These are phyloP conservation scores for Drosophila mercatorum DNA, from an alignment of 2,888 invertebrate species.

Conservation along the genomic window DNA sequence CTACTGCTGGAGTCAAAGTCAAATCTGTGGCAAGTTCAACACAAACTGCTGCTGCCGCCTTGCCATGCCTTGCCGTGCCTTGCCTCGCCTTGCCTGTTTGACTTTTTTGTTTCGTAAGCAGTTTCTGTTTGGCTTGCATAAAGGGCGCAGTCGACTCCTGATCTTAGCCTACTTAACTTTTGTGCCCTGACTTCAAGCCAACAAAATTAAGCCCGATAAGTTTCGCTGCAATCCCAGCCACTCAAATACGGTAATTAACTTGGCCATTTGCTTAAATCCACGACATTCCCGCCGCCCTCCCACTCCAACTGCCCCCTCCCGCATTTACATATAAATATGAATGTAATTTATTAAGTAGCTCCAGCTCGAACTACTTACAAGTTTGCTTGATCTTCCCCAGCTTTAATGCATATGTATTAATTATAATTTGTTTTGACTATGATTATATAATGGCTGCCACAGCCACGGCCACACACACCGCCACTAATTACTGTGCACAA, in stretches of 20 bases:
- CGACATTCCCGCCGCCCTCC: constrained; percentile 2
- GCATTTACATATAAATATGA: constrained; percentile 74
- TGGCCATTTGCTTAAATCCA: constrained; percentile 48
- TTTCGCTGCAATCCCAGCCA: constrained; percentile 47
- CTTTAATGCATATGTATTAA: constrained; percentile 29
- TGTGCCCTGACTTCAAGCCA: constrained; percentile 54
- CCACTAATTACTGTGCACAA: constrained; percentile 28
- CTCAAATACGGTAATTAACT: constrained; percentile 65
- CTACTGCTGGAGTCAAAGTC: constrained; percentile 43
- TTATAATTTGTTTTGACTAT: constrained; percentile 62
- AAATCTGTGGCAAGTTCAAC: constrained; percentile 74
- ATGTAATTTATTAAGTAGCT: constrained; percentile 56
- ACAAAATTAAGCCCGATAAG: constrained; percentile 61
- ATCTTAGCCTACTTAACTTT: constrained; percentile 68
- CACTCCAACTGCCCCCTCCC: constrained; percentile 13
- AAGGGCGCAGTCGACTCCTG: constrained; percentile 40
- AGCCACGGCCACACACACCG: not conserved
- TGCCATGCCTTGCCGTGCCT: too few relatives aligned
- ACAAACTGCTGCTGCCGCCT: constrained; percentile 41
- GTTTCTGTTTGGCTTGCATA: constrained; percentile 65
- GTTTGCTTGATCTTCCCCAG: constrained; percentile 19
- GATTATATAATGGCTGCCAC: constrained; percentile 39
- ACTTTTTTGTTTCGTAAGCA: constrained; percentile 77
- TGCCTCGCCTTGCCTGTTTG: constrained; percentile 47
- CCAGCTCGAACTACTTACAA: constrained; percentile 36